A percentile compares a stretch with the other conserved stretches of the same genome.
Evolutionary conservation across 1,140 invertebrate species (phyloP).

Genomic region (Drosophila jambulina): DNA sequence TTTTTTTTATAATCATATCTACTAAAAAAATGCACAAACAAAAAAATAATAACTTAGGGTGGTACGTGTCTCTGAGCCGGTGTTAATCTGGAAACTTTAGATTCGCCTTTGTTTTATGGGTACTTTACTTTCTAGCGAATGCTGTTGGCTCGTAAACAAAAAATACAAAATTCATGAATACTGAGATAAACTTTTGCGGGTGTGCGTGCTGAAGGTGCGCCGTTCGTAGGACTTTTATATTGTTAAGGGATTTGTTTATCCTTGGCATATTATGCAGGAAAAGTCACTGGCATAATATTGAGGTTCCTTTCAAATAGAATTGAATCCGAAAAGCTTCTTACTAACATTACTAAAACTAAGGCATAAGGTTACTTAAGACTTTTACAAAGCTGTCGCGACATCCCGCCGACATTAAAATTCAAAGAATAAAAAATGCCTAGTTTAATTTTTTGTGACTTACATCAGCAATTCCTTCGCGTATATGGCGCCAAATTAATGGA

Average conservation of each 20-base stretch:
- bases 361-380: background rate
- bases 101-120: conserved; percentile 70
- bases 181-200: conserved; percentile 6
- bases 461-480: conserved; percentile 90
- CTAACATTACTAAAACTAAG: too few relatives aligned
- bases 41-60: conserved; percentile 36
- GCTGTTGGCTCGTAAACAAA: conserved; percentile 68
- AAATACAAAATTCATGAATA: conserved; percentile 66
- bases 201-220: background rate
- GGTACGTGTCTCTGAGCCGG: conserved; percentile 19
- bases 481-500: conserved; percentile 98
- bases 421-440: too few relatives aligned
- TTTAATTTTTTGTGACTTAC: conserved; percentile 84
- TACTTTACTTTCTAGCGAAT: conserved; percentile 50
- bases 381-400: too few relatives aligned
- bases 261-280: background rate
- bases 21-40: conserved; percentile 12
- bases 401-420: too few relatives aligned
- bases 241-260: background rate
- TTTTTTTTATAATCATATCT: conserved; percentile 39
- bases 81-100: conserved; percentile 1
- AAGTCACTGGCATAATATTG: background rate
- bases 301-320: background rate
- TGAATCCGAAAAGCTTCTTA: background rate
- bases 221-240: background rate